Evolutionary conservation across 2,797 vertebrate species (phyloP), one percentile per base, ranked within the genome.

Genomic region (Leuciscus waleckii): DNA sequence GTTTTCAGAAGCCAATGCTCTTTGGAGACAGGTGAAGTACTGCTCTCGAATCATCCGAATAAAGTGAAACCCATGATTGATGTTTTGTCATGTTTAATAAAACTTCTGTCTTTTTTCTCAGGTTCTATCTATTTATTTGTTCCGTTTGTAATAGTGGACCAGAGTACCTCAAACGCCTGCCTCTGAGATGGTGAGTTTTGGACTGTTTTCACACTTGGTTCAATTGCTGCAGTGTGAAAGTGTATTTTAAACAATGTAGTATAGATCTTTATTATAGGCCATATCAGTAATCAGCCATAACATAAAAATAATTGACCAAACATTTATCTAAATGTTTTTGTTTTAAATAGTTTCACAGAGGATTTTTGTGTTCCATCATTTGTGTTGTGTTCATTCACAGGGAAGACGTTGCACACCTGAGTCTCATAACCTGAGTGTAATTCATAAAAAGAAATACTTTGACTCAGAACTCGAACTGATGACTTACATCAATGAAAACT

Each of bases 41-140:
- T 76, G 32, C 65, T 35, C 4, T 70, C 37, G 1, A 70, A 69
- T 32, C 7, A 37, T 13, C 19, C 6, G n/a, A 54, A 51, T 3
- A 17, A 71, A 41, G 46, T 46, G 19, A 51, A 39, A 37, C 19
- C 39, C 16, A 80, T 77, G 9, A 10, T 82, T 83, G 41, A 70
- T 32, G 19, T n/a, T 4, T 6, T 35, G 13, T 46, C 3, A 2
- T 7, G 4, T 67, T 26, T 26, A 17, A 58, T 29, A 23, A 4
- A 6, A 46, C 23, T 74, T 49, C 37, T 77, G 54, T 35, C 49
- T 77, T 77, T 81, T 87, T 80, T 74, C 11, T 70, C n/a, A 99
- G 98, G 95, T 99, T 99, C 96, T 99, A 99, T 95, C 95, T 97
- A 46, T 99, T 99, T 95, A 94, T 98, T 95, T 99, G 98, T 94